Conservation (phyloP, 2,797 vertebrate species). For the Crocidura indochinensis region DNA sequence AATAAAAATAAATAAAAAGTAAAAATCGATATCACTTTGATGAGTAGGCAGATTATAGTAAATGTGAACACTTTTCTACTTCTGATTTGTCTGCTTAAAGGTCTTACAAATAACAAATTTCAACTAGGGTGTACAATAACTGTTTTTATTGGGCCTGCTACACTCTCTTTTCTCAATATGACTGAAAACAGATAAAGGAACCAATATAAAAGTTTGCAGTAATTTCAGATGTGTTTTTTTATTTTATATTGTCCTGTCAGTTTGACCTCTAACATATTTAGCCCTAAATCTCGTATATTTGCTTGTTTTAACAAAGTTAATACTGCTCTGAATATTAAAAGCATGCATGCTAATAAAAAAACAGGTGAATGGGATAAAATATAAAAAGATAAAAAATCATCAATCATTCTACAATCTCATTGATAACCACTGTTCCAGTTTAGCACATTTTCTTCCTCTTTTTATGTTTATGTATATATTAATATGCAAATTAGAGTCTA, state of each 20-base stretch:
- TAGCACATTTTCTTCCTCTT: too few relatives aligned
- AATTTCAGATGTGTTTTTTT: neutral
- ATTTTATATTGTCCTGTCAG: too few relatives aligned
- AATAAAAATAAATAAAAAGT: neutral
- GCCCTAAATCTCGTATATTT: neutral
- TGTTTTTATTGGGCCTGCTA: neutral
- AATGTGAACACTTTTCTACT: neutral
- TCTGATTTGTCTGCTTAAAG: neutral
- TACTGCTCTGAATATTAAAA: conserved; percentile 22
- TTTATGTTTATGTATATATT: too few relatives aligned
- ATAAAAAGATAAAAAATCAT: conserved; percentile 13
- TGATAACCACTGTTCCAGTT: too few relatives aligned
- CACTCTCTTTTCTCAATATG: neutral
- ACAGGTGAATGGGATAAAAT: conserved; percentile 23
- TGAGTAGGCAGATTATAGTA: neutral
- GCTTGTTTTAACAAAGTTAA: conserved; percentile 31
- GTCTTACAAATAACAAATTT: neutral
- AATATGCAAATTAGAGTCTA: too few relatives aligned
- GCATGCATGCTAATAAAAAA: neutral
- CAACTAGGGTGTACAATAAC: neutral
- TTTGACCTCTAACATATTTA: neutral
- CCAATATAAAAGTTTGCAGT: neutral
- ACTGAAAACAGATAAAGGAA: conserved; percentile 8
- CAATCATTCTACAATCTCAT: neutral
- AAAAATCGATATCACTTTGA: neutral